Conservation (phyloP, 2,113 vertebrate genomes). For the Megalops atlanticus region DNA sequence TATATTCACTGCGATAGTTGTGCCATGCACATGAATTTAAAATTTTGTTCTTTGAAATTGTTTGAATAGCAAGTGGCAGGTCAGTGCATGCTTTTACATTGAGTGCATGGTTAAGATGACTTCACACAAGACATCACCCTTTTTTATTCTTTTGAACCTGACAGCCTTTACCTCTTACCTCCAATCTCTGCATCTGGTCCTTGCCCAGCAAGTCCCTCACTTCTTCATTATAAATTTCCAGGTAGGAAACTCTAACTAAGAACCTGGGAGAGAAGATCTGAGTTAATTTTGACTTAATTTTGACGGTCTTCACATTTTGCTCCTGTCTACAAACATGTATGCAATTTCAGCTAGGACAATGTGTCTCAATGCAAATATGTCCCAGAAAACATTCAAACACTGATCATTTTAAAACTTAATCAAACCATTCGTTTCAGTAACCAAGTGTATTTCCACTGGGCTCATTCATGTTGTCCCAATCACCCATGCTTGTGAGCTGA, state of each 20-base stretch:
- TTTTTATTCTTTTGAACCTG: too few species aligned
- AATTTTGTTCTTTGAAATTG: too few species aligned
- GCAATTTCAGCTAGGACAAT: neutral
- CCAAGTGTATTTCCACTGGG: too few species aligned
- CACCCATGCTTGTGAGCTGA: too few species aligned
- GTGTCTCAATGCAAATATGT: neutral
- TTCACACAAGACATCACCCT: too few species aligned
- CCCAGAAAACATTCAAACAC: neutral
- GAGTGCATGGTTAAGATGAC: too few species aligned
- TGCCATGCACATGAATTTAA: too few species aligned
- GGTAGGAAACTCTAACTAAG: conserved; percentile 94
- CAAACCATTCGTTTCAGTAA: neutral
- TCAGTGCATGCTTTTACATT: too few species aligned
- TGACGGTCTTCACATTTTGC: too few species aligned
- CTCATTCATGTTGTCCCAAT: too few species aligned
- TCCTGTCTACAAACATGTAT: neutral
- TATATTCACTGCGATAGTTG: too few species aligned
- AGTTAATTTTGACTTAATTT: neutral
- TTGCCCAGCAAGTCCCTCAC: conserved; percentile 93
- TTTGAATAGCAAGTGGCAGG: too few species aligned
- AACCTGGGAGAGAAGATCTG: conserved; percentile 72
- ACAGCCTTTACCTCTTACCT: conserved; percentile 72
- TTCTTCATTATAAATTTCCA: conserved; percentile 99
- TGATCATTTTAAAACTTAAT: neutral
- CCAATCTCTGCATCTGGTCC: conserved; percentile 92